Percentiles rank a stretch among this genome's conserved stretches.
These are phyloP conservation scores for Microtus oregoni DNA, from an alignment of 2,113 vertebrate species.

Conservation along the genomic window DNA sequence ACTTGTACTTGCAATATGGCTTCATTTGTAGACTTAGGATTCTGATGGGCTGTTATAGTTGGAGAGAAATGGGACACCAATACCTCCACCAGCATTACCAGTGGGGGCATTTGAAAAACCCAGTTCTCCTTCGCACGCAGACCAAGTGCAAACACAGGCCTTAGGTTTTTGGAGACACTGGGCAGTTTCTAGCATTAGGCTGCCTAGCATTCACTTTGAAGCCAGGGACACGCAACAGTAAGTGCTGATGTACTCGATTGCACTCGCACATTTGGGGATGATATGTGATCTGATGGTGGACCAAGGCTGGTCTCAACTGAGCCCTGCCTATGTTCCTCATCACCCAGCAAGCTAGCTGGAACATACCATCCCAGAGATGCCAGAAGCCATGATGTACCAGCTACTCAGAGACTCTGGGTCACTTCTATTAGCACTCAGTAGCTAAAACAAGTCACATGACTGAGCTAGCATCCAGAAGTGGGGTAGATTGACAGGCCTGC, in stretches of 20 bases:
- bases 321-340: not conserved
- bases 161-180: not conserved
- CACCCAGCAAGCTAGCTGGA: not conserved
- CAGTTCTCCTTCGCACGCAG: not conserved
- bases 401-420: not conserved
- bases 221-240: not conserved
- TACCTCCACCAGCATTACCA: constrained; percentile 35
- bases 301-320: not conserved
- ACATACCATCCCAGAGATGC: not conserved
- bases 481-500: not conserved
- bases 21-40: constrained; percentile 63
- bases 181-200: not conserved
- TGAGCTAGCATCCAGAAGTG: not conserved
- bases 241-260: not conserved
- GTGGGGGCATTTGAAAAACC: constrained; percentile 30
- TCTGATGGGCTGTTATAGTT: not conserved
- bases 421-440: not conserved
- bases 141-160: not conserved
- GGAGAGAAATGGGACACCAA: constrained; percentile 52
- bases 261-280: not conserved
- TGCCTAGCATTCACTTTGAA: not conserved
- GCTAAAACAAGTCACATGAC: not conserved
- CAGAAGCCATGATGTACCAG: not conserved
- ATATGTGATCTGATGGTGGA: not conserved
- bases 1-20: constrained; percentile 27